Percentiles rank a stretch among this genome's conserved stretches.
These are phyloP conservation scores for Lepus europaeus DNA, from an alignment of 2,113 vertebrate genomes.

Conservation along the genomic window DNA sequence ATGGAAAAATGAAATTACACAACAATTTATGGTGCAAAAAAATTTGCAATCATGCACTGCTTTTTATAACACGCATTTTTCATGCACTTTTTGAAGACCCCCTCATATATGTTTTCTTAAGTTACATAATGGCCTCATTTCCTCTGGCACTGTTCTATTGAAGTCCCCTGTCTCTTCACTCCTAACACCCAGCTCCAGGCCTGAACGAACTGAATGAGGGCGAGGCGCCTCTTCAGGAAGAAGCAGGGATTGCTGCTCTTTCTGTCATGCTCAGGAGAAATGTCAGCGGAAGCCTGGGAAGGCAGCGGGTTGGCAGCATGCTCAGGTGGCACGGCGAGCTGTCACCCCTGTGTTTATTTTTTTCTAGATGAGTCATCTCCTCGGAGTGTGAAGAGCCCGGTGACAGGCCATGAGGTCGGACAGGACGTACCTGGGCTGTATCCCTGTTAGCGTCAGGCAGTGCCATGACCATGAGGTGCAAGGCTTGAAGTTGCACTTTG, in stretches of 20 bases:
- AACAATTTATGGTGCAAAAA: too few species aligned
- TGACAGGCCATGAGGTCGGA: neutral
- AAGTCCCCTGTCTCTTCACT: neutral
- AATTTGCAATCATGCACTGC: too few species aligned
- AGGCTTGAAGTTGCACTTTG: constrained; percentile 95
- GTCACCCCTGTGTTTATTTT: neutral
- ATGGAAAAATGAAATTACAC: too few species aligned
- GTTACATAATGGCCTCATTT: neutral
- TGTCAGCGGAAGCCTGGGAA: neutral
- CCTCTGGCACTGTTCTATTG: neutral
- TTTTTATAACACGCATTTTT: too few species aligned
- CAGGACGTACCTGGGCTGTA: constrained; percentile 91
- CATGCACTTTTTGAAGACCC: too few species aligned
- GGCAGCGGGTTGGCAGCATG: neutral
- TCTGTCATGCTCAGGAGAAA: neutral
- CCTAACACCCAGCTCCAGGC: neutral
- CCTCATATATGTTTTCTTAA: neutral
- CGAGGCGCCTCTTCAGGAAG: neutral
- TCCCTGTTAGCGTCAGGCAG: constrained; percentile 96
- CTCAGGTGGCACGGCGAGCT: neutral
- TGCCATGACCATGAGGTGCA: constrained; percentile 95
- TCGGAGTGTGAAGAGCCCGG: neutral
- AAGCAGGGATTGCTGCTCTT: neutral
- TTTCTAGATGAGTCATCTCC: neutral
- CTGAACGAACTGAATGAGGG: neutral